Evolutionary conservation across 1,140 invertebrate genomes (phyloP), one percentile per base, ranked within the genome.

Genomic region (Hyles euphorbiae): DNA sequence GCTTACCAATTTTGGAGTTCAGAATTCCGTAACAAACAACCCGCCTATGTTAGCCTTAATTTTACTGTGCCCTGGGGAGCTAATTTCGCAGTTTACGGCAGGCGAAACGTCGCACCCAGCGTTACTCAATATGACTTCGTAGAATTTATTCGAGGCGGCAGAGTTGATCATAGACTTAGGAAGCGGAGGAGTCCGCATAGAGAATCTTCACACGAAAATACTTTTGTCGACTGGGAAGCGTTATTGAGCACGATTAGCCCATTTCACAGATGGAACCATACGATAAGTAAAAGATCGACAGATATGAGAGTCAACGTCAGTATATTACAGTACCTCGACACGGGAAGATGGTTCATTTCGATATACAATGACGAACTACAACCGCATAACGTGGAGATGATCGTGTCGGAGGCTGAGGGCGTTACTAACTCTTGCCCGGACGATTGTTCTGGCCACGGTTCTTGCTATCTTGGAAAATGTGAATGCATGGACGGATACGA

Each of bases 61-160:
- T 94, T 98, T 71, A 96, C 95, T 7, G 87, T 98, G 66, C 95
- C 96, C 0, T 95, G 95, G 93, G 94, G 95, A 69, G 95, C 96
- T 9, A 97, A 98, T 85, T 95, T 98, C 76, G 97, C 97, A 34
- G 95, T 99, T 55, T 99, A 97, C 88, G 96, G 96, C 3, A 91
- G 97, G 63, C 91, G 96, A 64, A 98, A 98, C 83, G 95, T 96
- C 32, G 95, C 96, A 0, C 97, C 98, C 0, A 97, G 96, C 74
- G 95, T 98, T 61, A 98, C 97, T 34, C 96, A 98, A 83, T 98
- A 98, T 82, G 97, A 98, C 82, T 98, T 99, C 82, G 95, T 96
- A 11, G 96, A 98, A 90, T 96, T 97, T 78, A 94, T 97, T 65
- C 94, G 94, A 76, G 95, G 95, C 12, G 95, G 95, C 32, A 90